These are phyloP conservation scores for Poeciliopsis prolifica DNA, from an alignment of 2,113 vertebrate genomes.

Conservation along the genomic window DNA sequence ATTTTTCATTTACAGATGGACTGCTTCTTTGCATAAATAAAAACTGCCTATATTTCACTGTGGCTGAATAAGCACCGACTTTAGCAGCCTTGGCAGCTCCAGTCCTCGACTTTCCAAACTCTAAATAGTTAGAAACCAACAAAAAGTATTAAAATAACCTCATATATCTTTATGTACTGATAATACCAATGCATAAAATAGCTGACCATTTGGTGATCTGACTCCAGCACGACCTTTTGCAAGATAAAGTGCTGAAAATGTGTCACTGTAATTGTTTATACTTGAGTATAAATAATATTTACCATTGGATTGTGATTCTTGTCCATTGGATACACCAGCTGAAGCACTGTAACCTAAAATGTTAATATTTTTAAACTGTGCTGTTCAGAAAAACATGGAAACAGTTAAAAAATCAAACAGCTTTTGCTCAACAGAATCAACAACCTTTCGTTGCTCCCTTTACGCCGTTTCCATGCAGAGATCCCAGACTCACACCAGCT, in stretches of 20 bases:
- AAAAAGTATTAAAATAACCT: neutral
- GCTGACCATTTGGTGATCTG: conserved; percentile 40
- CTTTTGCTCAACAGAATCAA: neutral
- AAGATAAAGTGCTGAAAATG: neutral
- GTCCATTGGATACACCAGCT: conserved; percentile 41
- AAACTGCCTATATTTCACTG: neutral
- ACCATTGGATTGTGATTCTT: conserved; percentile 46
- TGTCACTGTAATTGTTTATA: neutral
- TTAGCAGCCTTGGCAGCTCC: conserved; percentile 51
- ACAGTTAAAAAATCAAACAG: neutral
- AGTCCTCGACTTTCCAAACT: conserved; percentile 47
- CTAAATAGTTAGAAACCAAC: conserved; percentile 29
- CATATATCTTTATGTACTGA: neutral
- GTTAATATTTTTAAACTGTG: neutral
- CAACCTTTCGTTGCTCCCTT: conserved; percentile 68
- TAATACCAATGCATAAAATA: neutral
- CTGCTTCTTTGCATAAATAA: neutral
- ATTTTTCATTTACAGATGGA: neutral
- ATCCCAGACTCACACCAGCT: conserved; percentile 51
- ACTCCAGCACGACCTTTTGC: conserved; percentile 44
- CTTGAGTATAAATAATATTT: neutral
- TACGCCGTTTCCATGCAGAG: conserved; percentile 54
- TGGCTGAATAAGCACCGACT: conserved; percentile 39
- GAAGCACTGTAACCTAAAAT: conserved; percentile 49
- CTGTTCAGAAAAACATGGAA: neutral